Base-by-base conservation (phyloP, 2,888 invertebrate genomes). In the Galeruca laticollis region DNA sequence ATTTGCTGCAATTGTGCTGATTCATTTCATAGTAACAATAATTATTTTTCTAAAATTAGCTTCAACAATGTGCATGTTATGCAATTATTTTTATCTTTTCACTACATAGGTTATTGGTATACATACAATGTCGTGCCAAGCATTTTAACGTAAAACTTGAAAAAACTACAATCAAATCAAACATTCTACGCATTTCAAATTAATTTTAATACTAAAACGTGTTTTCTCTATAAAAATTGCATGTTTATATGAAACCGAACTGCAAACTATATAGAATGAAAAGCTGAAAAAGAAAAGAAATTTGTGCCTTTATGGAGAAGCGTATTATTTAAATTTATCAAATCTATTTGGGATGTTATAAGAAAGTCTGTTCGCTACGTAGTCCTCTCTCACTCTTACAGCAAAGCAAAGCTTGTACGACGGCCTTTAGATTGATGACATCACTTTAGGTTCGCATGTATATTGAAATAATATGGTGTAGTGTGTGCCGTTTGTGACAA, bases 321-420 rank as follows among this genome's bases (percentile, higher is more conserved):
- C 78, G 81, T 83, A 83, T 83, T 83, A 83, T 84, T 84, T 82
- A 84, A 82, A 84, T 84, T 84, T 84, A 84, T 84, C 82, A 82
- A 79, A 76, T 78, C 79, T 80, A 81, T 81, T 82, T 80, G 80
- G 81, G 82, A 82, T 81, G 83, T 80, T 82, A 83, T 83, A 84
- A 82, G 81, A 81, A 80, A 51, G 65, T 60, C 79, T 79, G 81
- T 57, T 57, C 56, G 35, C 18, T 20, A 33, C 33, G n/a, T 57
- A 33, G 77, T 78, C 79, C 78, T 77, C 77, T 75, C 75, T 78
- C 26, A 5, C 74, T 77, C 76, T 76, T 73, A 71, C 56, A 57
- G 35, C 20, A 31, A 35, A 35, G 56, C 74, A 75, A 72, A 75
- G 71, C 72, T 73, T 76, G 76, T 75, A 70, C 64, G 71, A 69